A percentile compares a stretch with the other conserved stretches of the same genome.
These are phyloP conservation scores for Acanthosepion esculentum DNA, from an alignment of 2,888 invertebrate genomes.

Conservation along the genomic window DNA sequence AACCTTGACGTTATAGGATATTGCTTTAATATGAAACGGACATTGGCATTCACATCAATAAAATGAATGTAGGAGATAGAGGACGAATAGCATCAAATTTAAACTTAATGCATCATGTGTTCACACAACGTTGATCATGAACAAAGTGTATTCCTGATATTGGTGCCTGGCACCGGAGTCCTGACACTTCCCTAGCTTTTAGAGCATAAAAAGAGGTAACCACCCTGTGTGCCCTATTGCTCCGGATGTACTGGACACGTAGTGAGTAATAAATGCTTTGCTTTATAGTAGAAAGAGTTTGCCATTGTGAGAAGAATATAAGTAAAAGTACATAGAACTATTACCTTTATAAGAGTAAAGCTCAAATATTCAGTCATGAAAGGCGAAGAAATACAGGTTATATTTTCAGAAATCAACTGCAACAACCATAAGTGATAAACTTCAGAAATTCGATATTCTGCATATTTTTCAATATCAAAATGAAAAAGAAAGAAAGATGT, in stretches of 20 bases:
- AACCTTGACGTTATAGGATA: slow-evolving; percentile 9
- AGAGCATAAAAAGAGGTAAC: slow-evolving; percentile 13
- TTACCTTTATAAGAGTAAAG: not conserved
- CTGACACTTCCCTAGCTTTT: not conserved
- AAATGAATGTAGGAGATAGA: not conserved
- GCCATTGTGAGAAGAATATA: not conserved
- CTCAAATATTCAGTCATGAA: not conserved
- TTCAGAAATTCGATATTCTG: not conserved
- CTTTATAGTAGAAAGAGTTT: not conserved
- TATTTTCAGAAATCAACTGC: not conserved
- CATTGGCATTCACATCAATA: slow-evolving; percentile 7
- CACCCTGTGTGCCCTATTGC: slow-evolving; percentile 11
- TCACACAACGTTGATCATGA: not conserved
- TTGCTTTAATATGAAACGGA: slow-evolving; percentile 23
- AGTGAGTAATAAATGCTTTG: slow-evolving; percentile 2
- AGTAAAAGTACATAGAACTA: not conserved
- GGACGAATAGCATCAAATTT: not conserved
- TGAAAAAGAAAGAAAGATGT: not conserved
- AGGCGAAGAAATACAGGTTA: not conserved
- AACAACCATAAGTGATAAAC: not conserved
- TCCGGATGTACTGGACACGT: not conserved
- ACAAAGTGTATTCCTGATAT: not conserved
- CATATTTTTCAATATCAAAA: not conserved
- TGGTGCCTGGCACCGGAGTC: not conserved
- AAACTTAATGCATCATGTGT: slow-evolving; percentile 22